phyloP scores from a whole-genome alignment of 2,888 invertebrate species.

The Clitarchus hookeri region DNA sequence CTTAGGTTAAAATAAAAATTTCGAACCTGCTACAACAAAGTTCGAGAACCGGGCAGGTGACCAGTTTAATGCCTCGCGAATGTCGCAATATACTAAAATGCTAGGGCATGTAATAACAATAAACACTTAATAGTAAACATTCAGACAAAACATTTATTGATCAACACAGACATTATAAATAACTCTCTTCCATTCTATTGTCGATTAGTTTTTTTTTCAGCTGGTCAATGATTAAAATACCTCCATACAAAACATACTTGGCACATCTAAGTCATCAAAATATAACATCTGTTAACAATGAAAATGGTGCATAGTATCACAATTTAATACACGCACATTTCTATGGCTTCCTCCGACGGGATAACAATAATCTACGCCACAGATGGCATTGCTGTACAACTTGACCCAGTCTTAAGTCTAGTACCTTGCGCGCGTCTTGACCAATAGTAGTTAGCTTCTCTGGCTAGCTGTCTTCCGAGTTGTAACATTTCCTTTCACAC shows the following conservation, averaged over 20 bases:
- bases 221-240: background rate
- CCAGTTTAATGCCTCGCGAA: background rate
- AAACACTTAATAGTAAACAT: background rate
- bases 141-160: conserved; percentile 8
- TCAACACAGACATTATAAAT: conserved; percentile 5
- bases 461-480: background rate
- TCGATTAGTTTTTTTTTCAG: background rate
- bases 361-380: background rate
- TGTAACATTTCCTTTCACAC: background rate
- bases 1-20: no score
- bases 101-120: background rate
- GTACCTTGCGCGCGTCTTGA: no score
- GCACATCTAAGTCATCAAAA: conserved; percentile 9
- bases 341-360: background rate
- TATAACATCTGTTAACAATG: conserved; percentile 9
- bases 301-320: conserved; percentile 1
- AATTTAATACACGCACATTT: background rate
- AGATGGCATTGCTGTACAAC: no score
- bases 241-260: conserved; percentile 14
- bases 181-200: conserved; percentile 11
- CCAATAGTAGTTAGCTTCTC: no score
- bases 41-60: no score
- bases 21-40: no score
- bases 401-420: no score
- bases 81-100: background rate